Base-by-base conservation (phyloP, 2,888 invertebrate genomes). In the Drosophila greeni region DNA sequence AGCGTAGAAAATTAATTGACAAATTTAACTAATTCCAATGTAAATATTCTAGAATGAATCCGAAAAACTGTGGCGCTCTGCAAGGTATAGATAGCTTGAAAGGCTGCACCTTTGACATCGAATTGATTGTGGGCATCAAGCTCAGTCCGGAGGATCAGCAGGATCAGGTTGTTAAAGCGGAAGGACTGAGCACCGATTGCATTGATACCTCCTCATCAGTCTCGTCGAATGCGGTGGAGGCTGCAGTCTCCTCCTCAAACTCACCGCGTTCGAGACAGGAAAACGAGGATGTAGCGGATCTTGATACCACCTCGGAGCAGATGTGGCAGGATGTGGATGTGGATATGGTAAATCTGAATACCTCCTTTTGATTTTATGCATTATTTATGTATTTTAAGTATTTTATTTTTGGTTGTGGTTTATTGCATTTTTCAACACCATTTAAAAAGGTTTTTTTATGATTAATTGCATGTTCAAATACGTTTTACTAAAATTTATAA, bases 321-420 rank as follows among this genome's bases (percentile, higher is more conserved):
- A 90, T 91, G 40, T 92, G 92, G 92, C 91, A 91, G n/a, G 91
- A 91, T 77, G 90, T 91, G 85, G 91, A 91, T 79, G 89, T 91
- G n/a, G 91, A 91, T 73, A 88, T 91, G 29, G 90, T 83, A 11
- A 86, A 83, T 31, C 62, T 70, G 18, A 40, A 8, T 7, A 6
- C 26, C 12, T 66, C 75, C 43, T 64, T 60, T 31, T 42, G 29
- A 29, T 60, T 43, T 39, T 9, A 26, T 29, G 20, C 11, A 29
- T 43, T 18, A 39, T 39, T 14, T 39, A 12, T 18, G 18, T 16
- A 9, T 12, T 37, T 2, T 18, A 12, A 37, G 37, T 18, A 18
- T 18, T 1, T 24, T 42, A 11, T 42, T n/a, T 42, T 8, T 8
- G n/a, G 24, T 24, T 16, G 14, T 16, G 8, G 2, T 23, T 9